These are phyloP conservation scores for Nesoenas mayeri DNA, from an alignment of 2,113 vertebrate species.

Conservation along the genomic window DNA sequence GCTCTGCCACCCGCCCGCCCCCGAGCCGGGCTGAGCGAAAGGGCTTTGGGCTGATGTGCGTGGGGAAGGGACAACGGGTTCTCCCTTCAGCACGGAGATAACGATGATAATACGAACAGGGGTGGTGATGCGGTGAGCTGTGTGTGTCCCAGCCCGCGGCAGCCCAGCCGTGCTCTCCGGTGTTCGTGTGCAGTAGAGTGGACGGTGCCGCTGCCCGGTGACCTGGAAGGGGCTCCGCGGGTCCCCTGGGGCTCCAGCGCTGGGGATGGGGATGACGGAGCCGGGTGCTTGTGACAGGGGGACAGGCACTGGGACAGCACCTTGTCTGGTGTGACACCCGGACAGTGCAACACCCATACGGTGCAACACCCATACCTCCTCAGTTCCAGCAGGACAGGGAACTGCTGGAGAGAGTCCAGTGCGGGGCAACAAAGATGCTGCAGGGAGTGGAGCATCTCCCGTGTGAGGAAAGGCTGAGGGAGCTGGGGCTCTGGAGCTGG, in stretches of 20 bases:
- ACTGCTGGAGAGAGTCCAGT: too few species aligned
- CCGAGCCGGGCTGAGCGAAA: not conserved
- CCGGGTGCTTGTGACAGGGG: rapidly evolving
- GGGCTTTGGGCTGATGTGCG: not conserved
- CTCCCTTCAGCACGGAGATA: not conserved
- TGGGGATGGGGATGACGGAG: not conserved
- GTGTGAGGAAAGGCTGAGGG: too few species aligned
- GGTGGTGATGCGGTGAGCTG: rapidly evolving
- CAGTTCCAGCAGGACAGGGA: too few species aligned
- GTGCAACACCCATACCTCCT: not conserved
- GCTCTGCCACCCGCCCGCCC: too few species aligned
- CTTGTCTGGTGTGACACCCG: not conserved
- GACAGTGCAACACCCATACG: too few species aligned
- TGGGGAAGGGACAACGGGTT: rapidly evolving
- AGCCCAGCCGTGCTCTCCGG: not conserved
- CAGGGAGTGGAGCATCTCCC: too few species aligned
- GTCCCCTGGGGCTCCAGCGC: not conserved
- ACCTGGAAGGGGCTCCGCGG: not conserved
- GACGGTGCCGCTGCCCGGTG: not conserved
- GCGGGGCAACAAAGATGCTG: too few species aligned
- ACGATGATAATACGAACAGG: not conserved
- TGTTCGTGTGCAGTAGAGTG: not conserved
- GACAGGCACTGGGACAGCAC: not conserved
- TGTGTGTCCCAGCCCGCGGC: not conserved
- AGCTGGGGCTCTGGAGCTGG: too few species aligned